Base-by-base conservation (phyloP, 2,113 vertebrate genomes). In the Anarhynchus alexandrinus region DNA sequence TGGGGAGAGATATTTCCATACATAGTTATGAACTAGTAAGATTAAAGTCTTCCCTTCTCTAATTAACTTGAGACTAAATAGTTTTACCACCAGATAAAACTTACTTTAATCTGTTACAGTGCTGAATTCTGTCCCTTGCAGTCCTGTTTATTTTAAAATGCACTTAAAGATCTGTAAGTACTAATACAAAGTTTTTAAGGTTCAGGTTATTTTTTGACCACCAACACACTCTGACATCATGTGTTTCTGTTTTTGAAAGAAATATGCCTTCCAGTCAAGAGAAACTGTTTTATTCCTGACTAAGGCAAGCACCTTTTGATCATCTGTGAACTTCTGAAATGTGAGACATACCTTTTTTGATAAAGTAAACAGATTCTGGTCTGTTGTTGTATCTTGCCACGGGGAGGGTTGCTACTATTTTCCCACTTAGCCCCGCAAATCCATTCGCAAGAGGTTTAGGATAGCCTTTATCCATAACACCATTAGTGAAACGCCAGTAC, bases 401-500 rank as follows among this genome's bases (percentile, higher is more conserved):
- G 0, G 99, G 99, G 62, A 99, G 98, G 25, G 99, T 99, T 40
- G 98, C 99, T 15, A 98, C 98, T 93, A 99, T 98, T 94, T 98
- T 99, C 36, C 99, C 99, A 27, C 72, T 97, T 29, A 99, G 96
- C 51, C 99, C 99, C 65, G 98, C 97, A 94, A 99, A 99, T 86
- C 99, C 99, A 6, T 96, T 97, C 3, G 94, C 72, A 5, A 99
- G 97, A 47, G 89, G 91, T 97, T 98, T 98, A 54, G 99, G 99
- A 72, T 99, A 99, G 3, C 98, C 98, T 10, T 69, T 4, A 78
- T 99, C 99, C 98, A 99, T 95, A 29, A 90, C 51, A 6, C 98
- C 98, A 3, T 99, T 99, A 45, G 99, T 99, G 98, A 99, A 99
- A 62, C 99, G 99, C 99, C 99, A 99, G 93, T 99, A 99, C 14